Conservation (phyloP, 2,113 vertebrate species). For the Antennarius striatus region DNA sequence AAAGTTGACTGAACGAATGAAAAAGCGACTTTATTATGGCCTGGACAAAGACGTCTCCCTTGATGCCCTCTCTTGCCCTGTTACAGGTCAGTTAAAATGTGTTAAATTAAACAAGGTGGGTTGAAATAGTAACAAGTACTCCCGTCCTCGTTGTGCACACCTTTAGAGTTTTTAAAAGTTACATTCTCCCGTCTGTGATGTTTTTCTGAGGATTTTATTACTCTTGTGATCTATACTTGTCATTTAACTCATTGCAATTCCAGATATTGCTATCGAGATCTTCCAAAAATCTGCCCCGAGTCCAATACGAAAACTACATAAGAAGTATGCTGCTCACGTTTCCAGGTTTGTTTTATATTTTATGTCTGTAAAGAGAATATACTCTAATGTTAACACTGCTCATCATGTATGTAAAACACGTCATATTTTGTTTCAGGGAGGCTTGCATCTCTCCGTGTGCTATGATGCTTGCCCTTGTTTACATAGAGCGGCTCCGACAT, state of each 20-base stretch:
- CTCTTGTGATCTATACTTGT: background rate
- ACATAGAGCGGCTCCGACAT: slow-evolving; percentile 96
- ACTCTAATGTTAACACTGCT: background rate
- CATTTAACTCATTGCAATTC: background rate
- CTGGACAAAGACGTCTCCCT: slow-evolving; percentile 87
- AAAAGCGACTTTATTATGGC: slow-evolving; percentile 92
- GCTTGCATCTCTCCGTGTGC: slow-evolving; percentile 97
- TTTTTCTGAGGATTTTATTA: too few relatives aligned
- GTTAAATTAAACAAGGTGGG: background rate
- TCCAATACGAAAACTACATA: slow-evolving; percentile 93
- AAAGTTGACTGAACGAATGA: slow-evolving; percentile 87
- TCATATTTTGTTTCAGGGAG: slow-evolving; percentile 80
- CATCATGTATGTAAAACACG: background rate
- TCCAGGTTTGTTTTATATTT: slow-evolving; percentile 83
- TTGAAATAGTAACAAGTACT: too few relatives aligned
- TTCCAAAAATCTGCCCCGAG: slow-evolving; percentile 97
- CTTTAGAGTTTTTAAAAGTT: too few relatives aligned
- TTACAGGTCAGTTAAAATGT: slow-evolving; percentile 84
- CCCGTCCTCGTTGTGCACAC: too few relatives aligned
- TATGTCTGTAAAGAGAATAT: accelerated
- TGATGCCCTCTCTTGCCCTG: slow-evolving; percentile 91
- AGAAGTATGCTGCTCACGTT: slow-evolving; percentile 94
- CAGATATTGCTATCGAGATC: slow-evolving; percentile 97
- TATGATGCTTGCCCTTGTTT: slow-evolving; percentile 98
- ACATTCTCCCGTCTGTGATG: too few relatives aligned